phyloP scores from a whole-genome alignment of 2,888 invertebrate species.

The Theretra japonica region DNA sequence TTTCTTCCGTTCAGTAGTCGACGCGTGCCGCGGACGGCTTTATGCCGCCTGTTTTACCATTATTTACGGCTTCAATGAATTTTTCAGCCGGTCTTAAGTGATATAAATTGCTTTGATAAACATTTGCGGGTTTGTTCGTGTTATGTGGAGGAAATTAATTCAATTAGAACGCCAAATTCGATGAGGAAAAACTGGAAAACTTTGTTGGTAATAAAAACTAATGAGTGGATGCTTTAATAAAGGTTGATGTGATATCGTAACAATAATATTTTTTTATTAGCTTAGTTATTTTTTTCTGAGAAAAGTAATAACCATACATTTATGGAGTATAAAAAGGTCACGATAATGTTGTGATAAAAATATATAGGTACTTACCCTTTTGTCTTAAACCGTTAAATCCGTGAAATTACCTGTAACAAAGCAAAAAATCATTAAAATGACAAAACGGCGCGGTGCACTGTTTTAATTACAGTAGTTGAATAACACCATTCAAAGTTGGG shows the following conservation, averaged over 20 bases:
- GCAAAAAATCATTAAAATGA: constrained; percentile 42
- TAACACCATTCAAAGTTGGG: constrained; percentile 74
- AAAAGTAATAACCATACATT: neutral
- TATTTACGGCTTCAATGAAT: constrained; percentile 62
- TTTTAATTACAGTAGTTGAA: constrained; percentile 49
- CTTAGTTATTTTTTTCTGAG: neutral
- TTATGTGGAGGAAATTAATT: constrained; percentile 23
- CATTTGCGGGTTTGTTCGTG: constrained; percentile 36
- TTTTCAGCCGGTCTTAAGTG: constrained; percentile 51
- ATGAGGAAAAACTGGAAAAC: neutral
- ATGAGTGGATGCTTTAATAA: constrained; percentile 21
- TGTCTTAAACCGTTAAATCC: constrained; percentile 28
- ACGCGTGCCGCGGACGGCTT: constrained; percentile 65
- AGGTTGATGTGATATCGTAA: neutral
- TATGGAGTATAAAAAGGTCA: neutral
- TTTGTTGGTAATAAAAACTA: constrained; percentile 13
- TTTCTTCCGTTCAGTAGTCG: constrained; percentile 55
- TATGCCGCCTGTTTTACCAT: constrained; percentile 59
- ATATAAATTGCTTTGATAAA: constrained; percentile 39
- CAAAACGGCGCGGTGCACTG: constrained; percentile 11
- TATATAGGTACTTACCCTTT: constrained; percentile 10
- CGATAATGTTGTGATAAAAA: neutral
- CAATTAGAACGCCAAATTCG: constrained; percentile 5
- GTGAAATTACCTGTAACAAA: constrained; percentile 65
- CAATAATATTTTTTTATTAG: neutral